These are phyloP conservation scores for Athene noctua DNA, from an alignment of 2,113 vertebrate genomes.

Conservation along the genomic window DNA sequence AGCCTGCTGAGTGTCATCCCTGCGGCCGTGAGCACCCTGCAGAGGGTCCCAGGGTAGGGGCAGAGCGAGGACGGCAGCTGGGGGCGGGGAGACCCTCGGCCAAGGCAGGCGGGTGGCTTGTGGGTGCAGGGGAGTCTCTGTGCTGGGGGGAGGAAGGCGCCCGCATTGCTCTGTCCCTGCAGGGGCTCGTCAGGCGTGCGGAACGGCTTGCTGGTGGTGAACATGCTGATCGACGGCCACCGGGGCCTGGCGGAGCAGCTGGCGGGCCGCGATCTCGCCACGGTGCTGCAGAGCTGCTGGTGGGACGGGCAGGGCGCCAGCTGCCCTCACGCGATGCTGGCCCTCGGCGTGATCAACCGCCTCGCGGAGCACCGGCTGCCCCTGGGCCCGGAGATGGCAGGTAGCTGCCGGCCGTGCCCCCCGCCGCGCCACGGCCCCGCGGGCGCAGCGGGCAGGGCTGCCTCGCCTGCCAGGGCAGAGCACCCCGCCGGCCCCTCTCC, in stretches of 20 bases:
- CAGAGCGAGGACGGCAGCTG: neutral
- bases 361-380: slow-evolving; percentile 79
- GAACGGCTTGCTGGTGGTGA: slow-evolving; percentile 87
- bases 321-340: slow-evolving; percentile 75
- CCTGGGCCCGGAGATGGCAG: slow-evolving; percentile 43
- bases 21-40: slow-evolving; percentile 84
- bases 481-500: rapidly evolving
- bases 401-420: neutral
- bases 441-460: rapidly evolving
- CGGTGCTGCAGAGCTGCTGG: slow-evolving; percentile 77
- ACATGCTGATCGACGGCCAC: slow-evolving; percentile 85
- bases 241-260: slow-evolving; percentile 89
- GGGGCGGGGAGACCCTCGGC: rapidly evolving
- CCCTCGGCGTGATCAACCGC: slow-evolving; percentile 80
- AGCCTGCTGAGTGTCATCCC: slow-evolving; percentile 84
- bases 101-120: neutral
- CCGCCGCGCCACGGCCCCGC: rapidly evolving
- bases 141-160: neutral
- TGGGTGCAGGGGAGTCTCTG: neutral
- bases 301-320: slow-evolving; percentile 58
- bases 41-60: slow-evolving; percentile 79
- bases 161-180: neutral
- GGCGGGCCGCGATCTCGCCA: slow-evolving; percentile 72
- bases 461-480: neutral
- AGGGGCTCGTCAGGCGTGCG: slow-evolving; percentile 83